Conservation (phyloP, 2,888 invertebrate genomes). For the Chrysolina oricalcia region DNA sequence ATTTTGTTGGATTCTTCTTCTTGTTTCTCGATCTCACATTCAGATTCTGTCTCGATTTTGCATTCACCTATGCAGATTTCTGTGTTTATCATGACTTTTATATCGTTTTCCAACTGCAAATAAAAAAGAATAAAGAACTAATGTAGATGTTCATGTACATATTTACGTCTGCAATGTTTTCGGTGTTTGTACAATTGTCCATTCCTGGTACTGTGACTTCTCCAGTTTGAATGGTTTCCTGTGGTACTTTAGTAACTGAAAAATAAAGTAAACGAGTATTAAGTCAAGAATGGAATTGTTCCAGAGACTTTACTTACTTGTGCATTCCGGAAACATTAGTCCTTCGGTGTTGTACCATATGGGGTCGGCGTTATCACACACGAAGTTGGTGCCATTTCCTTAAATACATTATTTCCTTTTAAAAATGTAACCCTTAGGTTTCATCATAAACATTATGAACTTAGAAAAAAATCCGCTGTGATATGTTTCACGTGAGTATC, state of each 20-base stretch:
- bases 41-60: constrained; percentile 49
- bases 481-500: no score
- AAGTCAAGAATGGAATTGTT: constrained; percentile 12
- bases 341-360: constrained; percentile 68
- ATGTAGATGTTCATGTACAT: no score
- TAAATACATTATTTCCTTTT: not conserved
- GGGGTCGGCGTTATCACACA: constrained; percentile 68
- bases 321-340: constrained; percentile 75
- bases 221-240: constrained; percentile 72
- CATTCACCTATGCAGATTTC: constrained; percentile 56
- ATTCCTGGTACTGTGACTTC: constrained; percentile 62
- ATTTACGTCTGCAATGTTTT: constrained; percentile 68
- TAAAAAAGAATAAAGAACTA: not conserved
- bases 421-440: no score
- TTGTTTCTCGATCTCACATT: constrained; percentile 53
- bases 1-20: constrained; percentile 64
- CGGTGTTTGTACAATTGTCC: constrained; percentile 71
- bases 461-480: no score
- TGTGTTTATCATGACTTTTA: constrained; percentile 50
- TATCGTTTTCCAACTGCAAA: constrained; percentile 60
- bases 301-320: constrained; percentile 63
- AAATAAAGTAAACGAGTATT: constrained; percentile 23
- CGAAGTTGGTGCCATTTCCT: constrained; percentile 51
- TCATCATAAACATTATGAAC: not conserved
- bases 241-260: constrained; percentile 72